Evolutionary conservation across 2,888 invertebrate species (phyloP).

Genomic region (Saturnia pavonia): DNA sequence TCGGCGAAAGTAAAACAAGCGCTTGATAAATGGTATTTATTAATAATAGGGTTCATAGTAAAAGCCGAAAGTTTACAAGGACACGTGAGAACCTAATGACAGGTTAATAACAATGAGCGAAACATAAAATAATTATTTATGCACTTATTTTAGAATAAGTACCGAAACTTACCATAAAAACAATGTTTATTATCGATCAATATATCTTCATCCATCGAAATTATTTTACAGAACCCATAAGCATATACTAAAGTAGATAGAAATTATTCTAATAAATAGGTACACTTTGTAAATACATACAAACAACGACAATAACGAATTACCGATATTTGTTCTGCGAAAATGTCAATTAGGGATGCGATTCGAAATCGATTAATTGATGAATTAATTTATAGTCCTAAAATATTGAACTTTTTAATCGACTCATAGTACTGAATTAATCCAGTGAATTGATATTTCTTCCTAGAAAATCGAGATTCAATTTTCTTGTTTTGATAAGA

Average conservation of each 20-base stretch:
- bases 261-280: slow-evolving; percentile 19
- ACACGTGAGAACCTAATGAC: slow-evolving; percentile 40
- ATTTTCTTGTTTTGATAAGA: too few relatives aligned
- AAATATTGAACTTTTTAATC: too few relatives aligned
- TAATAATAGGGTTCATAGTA: slow-evolving; percentile 15
- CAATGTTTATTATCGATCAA: slow-evolving; percentile 63
- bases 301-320: neutral
- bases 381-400: too few relatives aligned
- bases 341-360: neutral
- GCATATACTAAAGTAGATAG: slow-evolving; percentile 19
- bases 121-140: slow-evolving; percentile 42
- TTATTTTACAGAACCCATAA: slow-evolving; percentile 13
- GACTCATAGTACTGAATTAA: too few relatives aligned
- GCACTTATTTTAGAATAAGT: slow-evolving; percentile 19
- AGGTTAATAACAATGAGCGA: slow-evolving; percentile 51
- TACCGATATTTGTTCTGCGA: neutral
- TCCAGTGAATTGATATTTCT: too few relatives aligned
- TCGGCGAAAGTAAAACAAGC: neutral
- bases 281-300: neutral
- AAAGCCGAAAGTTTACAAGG: slow-evolving; percentile 58
- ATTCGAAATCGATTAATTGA: too few relatives aligned
- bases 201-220: slow-evolving; percentile 75
- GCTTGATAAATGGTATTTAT: neutral
- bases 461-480: too few relatives aligned
- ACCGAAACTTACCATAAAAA: slow-evolving; percentile 61